phyloP scores from a whole-genome alignment of 2,113 vertebrate species.

The Condylura cristata region DNA sequence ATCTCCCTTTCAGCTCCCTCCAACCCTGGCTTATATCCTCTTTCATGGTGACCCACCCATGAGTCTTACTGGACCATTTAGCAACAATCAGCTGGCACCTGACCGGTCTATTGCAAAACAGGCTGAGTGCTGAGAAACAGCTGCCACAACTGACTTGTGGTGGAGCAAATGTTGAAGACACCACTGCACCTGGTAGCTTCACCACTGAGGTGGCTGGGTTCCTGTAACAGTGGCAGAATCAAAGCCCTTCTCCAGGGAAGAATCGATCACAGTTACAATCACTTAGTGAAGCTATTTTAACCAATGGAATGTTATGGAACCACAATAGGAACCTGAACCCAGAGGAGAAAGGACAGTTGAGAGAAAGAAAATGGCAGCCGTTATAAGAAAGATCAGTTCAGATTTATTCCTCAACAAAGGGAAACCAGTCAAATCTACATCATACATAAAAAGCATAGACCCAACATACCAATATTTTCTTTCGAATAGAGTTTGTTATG shows the following conservation, averaged over 20 bases:
- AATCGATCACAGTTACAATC: background rate
- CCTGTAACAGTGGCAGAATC: background rate
- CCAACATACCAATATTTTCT: background rate
- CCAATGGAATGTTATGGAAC: background rate
- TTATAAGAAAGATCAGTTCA: background rate
- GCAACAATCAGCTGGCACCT: no score
- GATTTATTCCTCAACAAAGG: background rate
- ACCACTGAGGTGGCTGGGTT: no score
- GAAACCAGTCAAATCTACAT: background rate
- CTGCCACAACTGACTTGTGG: no score
- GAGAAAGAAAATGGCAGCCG: background rate
- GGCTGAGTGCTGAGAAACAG: no score
- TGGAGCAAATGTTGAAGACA: no score
- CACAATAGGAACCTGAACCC: background rate
- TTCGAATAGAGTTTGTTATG: background rate
- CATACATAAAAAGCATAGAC: background rate
- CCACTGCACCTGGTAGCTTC: no score
- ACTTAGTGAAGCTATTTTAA: background rate
- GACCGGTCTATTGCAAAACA: no score
- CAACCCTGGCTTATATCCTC: no score
- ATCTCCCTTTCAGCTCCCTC: no score
- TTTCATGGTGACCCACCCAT: no score
- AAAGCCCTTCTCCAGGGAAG: background rate
- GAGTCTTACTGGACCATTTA: no score
- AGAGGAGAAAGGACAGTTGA: background rate